Base-by-base conservation (phyloP, 2,113 vertebrate genomes). In the Oreochromis aureus region DNA sequence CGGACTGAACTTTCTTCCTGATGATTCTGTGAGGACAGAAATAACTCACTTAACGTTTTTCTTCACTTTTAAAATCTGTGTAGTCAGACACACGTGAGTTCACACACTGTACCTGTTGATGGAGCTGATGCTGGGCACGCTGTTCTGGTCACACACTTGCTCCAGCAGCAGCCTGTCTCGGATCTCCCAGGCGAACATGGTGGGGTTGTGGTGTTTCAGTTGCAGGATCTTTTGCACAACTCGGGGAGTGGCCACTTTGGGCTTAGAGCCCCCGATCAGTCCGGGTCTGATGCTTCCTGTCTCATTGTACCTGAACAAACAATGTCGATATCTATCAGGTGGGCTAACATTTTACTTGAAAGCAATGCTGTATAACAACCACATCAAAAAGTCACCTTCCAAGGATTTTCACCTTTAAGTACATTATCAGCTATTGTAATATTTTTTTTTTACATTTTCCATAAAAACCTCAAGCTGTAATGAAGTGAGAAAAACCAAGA, bases 101-200 rank as follows among this genome's bases (percentile, higher is more conserved):
- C 9, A 18, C 8, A 4, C 34, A 1, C 19, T 69, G 63, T 90
- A 93, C 94, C 94, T 97, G 95, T 97, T 97, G 88, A 97, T 97
- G 85, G 97, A 97, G 92, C 97, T 97, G 93, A 97, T 96, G 80
- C 97, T 97, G 87, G 97, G 97, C 32, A 97, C 97, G 0, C 95
- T 96, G 87, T 96, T 95, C 0, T 91, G 93, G 90, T 97, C 96
- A 54, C 97, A 97, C 84, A 97, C 96, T 1, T 91, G 94, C 82
- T 97, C 97, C 4, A 96, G 93, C 89, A 97, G 76, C 55, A 97
- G 95, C 63, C 96, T 93, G 85, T 97, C 97, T 51, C 96, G 93
- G 86, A 97, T 97, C 92, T 97, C 97, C 97, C 97, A 97, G 39
- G 97, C 97, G 2, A 97, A 97, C 96, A 97, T 97, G 59, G 94